Conservation (phyloP, 35 echinoderm and acorn worm genomes). For the Heliocidaris tuberculata region DNA sequence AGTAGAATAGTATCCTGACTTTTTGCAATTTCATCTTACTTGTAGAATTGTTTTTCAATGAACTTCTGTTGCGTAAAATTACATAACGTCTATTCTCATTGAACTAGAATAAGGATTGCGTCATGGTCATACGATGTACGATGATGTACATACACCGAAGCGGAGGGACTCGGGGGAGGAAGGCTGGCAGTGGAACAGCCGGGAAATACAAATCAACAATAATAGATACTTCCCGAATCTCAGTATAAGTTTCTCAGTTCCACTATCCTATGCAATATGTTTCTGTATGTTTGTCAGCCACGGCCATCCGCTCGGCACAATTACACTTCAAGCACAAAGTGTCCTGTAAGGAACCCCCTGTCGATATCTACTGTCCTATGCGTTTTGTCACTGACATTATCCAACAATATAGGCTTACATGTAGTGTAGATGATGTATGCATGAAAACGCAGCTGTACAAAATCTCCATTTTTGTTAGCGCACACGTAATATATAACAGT, state of each 20-base stretch:
- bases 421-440: too few relatives aligned
- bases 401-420: too few relatives aligned
- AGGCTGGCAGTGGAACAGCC: constrained; percentile 1
- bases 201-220: constrained; percentile 42
- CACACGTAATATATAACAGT: too few relatives aligned
- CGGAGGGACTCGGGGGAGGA: neutral
- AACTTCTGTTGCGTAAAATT: neutral
- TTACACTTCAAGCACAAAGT: neutral
- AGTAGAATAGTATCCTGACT: too few relatives aligned
- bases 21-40: too few relatives aligned
- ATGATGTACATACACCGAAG: neutral
- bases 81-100: neutral
- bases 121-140: neutral
- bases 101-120: neutral
- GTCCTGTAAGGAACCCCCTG: too few relatives aligned
- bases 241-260: constrained; percentile 20
- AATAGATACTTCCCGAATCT: constrained; percentile 39
- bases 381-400: too few relatives aligned
- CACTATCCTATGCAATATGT: neutral
- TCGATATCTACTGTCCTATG: too few relatives aligned
- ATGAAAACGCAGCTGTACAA: too few relatives aligned
- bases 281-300: neutral
- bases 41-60: neutral
- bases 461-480: too few relatives aligned
- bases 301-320: neutral